Base-by-base conservation (phyloP, 2,888 invertebrate genomes). In the Orthonychiurus folsomi region DNA sequence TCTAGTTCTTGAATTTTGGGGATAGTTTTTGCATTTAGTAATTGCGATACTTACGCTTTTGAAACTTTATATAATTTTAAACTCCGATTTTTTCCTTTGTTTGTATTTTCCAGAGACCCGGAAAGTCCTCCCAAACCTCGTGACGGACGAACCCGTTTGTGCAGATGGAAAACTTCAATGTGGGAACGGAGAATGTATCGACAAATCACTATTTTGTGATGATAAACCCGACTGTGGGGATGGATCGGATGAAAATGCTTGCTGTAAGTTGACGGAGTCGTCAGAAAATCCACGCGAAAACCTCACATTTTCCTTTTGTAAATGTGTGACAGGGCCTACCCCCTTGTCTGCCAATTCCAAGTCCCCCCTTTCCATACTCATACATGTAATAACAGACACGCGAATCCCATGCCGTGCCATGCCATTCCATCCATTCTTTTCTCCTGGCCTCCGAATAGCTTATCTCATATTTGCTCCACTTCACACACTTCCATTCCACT, bases 221-320 rank as follows among this genome's bases (percentile, higher is more conserved):
- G 93, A 90, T 75, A 89, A 90, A 78, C 84, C 87, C 59, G 93
- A 93, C 77, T 93, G 93, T 80, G 88, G 89, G 76, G 93, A 93
- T 76, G 93, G 92, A 76, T 93, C 93, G 60, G 93, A 93, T 76
- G 93, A 93, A 80, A 93, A 93, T 75, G 89, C 93, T 71, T 93
- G 93, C 83, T 87, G 93, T 93, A 82, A 87, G 92, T 89, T 63
- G 56, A 15, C 15, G 20, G 24, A 20, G 52, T 52, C 52, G 20
- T 12, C 24, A 5, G n/a, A 52, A 52, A 21, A 48, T 52, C 20
- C 37, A 9, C 5, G 37, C 5, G 15, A 37, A 37, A 37, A 37
- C n/a, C n/a, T n/a, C n/a, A 37, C 5, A 37, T 37, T 37, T 37
- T 37, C n/a, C 37, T 37, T 37, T 37, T 37, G n/a, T n/a, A n/a